Evolutionary conservation across 2,888 invertebrate species (phyloP), one percentile per base, ranked within the genome.

Genomic region (Drosophila anceps): DNA sequence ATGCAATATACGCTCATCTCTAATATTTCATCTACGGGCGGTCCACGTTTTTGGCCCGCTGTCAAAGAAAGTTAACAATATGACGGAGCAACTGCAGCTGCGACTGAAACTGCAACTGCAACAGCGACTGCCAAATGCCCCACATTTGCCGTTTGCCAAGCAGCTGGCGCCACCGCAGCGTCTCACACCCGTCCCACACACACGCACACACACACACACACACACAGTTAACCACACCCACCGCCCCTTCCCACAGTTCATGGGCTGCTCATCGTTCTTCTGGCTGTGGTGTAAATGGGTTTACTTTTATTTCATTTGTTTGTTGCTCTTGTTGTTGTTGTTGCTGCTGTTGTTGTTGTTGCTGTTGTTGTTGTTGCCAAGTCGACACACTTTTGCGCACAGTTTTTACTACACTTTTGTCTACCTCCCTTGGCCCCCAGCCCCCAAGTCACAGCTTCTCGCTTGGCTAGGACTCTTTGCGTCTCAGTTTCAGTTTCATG

Each of bases 241-340:
- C 15, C 44, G 20, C 33, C 18, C n/a, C 50, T 15, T n/a, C 48
- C 10, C 44, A 33, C 35, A 46, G 43, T 41, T 43, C 53, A 53
- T 24, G 50, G 50, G 57, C 54, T 63, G 69, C 73, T 60, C 76
- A 79, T 79, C 72, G 68, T 64, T 63, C 60, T 68, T 48, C 57
- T 63, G 66, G 66, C 71, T 88, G 76, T 81, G 81, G 86, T 88
- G 90, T 88, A 88, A 88, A 90, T 85, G 82, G 86, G 85, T 84
- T 88, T 88, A 90, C 88, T 88, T 90, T 88, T 90, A 88, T 90
- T 88, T 88, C 79, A 90, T 88, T 89, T 84, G 71, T 65, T 53
- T 77, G 63, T 69, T 69, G 64, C 44, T 62, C 60, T 51, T 63
- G 69, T 53, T 73, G 73, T 55, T 78, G 79, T 33, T 57, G 62